Base-by-base conservation (phyloP, 2,888 invertebrate species). In the Pantelozetes paolii region DNA sequence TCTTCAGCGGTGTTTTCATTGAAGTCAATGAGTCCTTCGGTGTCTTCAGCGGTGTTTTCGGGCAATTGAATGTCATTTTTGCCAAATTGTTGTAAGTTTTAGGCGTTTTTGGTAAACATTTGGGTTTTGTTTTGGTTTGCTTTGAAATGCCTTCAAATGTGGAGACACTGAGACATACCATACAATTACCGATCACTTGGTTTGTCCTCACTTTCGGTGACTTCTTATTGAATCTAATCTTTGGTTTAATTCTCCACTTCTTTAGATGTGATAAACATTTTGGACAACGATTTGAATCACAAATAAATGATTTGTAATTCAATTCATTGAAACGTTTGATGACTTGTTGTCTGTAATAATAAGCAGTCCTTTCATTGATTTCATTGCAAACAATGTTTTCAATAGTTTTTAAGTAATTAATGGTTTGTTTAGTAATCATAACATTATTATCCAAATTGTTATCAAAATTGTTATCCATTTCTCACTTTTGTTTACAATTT, bases 211-310 rank as follows among this genome's bases (percentile, higher is more conserved):
- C 11, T 20, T 64, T 9, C n/a, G 5, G 3, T 59, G 30, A 6
- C 30, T 59, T 59, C 20, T 18, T 11, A 2, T 20, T 64, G 3
- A 64, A 11, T 42, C 42, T 69, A 9, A 0, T 42, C 23, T 69
- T 69, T 5, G 69, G 45, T 69, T 42, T 69, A 26, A 69, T 69
- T 42, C 69, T 69, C 69, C 69, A 69, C 69, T 69, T 69, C 42
- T 69, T 42, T 1, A 69, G 2, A 2, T 42, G 23, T 13, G 69
- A 69, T 45, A 69, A 45, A 69, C 69, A 69, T 69, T 26, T 69
- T 15, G 18, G 3, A 42, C 69, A 69, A 26, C 11, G 26, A 1
- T 45, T 69, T 20, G 40, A 18, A 26, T 69, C 26, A 13, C 20
- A 69, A 26, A 42, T 15, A 0, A 69, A n/a, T 26, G 28, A 20